Conservation (phyloP, 2,888 invertebrate species). For the Amiota mariae region DNA sequence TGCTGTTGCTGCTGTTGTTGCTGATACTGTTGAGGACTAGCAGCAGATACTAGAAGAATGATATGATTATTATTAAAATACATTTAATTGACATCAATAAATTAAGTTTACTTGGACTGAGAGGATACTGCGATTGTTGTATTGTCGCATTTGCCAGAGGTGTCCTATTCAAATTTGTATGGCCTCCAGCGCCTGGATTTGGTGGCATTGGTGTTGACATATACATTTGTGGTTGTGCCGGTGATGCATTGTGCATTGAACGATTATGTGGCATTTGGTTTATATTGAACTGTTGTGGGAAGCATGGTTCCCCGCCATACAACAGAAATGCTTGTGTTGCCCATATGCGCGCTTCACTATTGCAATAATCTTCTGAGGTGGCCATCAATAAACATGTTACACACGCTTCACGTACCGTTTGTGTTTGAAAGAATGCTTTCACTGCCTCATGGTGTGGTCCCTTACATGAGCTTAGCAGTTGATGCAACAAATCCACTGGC, state of each 20-base stretch:
- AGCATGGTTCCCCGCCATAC: constrained; percentile 86
- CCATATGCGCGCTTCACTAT: constrained; percentile 85
- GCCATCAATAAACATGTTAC: constrained; percentile 90
- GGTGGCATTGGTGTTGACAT: constrained; percentile 72
- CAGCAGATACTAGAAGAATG: constrained; percentile 17
- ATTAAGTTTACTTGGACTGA: constrained; percentile 72
- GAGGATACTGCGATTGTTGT: constrained; percentile 72
- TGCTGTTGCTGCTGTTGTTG: neutral
- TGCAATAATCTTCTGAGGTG: constrained; percentile 78
- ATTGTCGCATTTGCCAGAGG: constrained; percentile 60
- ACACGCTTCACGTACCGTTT: constrained; percentile 90
- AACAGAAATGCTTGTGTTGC: constrained; percentile 93
- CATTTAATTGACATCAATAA: neutral
- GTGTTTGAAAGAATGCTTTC: constrained; percentile 88
- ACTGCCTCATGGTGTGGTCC: constrained; percentile 91
- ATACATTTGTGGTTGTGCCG: constrained; percentile 62
- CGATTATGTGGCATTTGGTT: constrained; percentile 38
- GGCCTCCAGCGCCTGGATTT: neutral
- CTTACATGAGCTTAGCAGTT: constrained; percentile 85
- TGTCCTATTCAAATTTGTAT: constrained; percentile 35
- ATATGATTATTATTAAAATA: constrained; percentile 35
- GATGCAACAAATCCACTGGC: constrained; percentile 90
- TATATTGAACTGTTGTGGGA: constrained; percentile 59
- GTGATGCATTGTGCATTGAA: constrained; percentile 40
- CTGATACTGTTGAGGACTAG: neutral